Conservation (phyloP, 1,140 invertebrate species). For the Eurosta solidaginis region DNA sequence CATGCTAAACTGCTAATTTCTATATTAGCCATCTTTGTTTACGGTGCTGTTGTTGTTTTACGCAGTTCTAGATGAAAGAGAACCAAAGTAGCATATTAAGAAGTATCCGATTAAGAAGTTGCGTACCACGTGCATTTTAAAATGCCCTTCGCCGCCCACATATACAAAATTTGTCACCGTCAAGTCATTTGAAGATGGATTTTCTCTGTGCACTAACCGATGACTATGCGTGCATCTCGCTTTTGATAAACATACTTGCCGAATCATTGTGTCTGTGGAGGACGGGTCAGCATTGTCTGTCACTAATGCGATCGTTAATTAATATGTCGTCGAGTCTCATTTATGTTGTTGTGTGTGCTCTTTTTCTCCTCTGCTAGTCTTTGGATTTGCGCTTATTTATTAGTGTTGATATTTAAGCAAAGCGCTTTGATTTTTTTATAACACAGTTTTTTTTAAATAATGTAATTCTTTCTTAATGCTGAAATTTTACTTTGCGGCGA, state of each 20-base stretch:
- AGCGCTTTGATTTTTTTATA: background rate
- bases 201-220: background rate
- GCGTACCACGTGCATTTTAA: background rate
- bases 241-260: background rate
- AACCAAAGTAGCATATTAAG: slow-evolving; percentile 10
- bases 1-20: slow-evolving; percentile 9
- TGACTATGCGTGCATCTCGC: background rate
- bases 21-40: background rate
- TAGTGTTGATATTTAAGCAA: background rate
- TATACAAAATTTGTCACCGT: background rate
- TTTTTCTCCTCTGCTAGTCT: background rate
- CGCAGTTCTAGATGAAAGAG: slow-evolving; percentile 6
- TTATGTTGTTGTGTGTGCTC: background rate
- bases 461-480: background rate
- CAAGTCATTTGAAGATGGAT: no score
- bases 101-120: background rate
- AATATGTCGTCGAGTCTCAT: slow-evolving; percentile 11
- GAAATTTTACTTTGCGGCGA: background rate
- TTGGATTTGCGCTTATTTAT: slow-evolving; percentile 17
- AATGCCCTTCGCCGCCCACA: background rate
- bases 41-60: background rate
- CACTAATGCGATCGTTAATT: slow-evolving; percentile 20
- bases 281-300: slow-evolving; percentile 1
- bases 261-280: no score
- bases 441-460: background rate